Percentiles rank a stretch among this genome's conserved stretches.
phyloP scores from a whole-genome alignment of 2,797 vertebrate species.

The Epinephelus malabaricus region DNA sequence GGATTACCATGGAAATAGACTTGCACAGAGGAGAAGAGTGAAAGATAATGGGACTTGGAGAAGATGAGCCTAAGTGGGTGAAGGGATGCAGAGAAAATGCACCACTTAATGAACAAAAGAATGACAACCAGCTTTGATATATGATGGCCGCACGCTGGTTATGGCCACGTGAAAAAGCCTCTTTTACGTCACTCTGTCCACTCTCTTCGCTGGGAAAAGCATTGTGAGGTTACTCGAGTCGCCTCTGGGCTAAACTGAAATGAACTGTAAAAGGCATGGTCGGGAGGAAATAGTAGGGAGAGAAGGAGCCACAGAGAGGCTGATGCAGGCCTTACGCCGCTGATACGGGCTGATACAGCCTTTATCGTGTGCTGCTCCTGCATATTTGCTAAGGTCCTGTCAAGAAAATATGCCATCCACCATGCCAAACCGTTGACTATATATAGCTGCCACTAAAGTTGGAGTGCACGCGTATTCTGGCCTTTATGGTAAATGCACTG shows the following conservation, averaged over 20 bases:
- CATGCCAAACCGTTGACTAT: constrained; percentile 7
- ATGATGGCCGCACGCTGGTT: constrained; percentile 30
- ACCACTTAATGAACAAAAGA: constrained; percentile 43
- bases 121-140: constrained; percentile 27
- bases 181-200: constrained; percentile 16
- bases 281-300: constrained; percentile 44
- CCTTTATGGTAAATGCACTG: no score
- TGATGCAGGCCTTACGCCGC: constrained; percentile 42
- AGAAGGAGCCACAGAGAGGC: constrained; percentile 62
- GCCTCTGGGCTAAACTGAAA: constrained; percentile 62
- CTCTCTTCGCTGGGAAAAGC: constrained; percentile 35
- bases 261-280: constrained; percentile 53
- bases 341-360: constrained; percentile 52
- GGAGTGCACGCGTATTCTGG: no score
- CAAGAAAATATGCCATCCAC: constrained; percentile 35
- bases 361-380: constrained; percentile 34
- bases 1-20: constrained; percentile 41
- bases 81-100: constrained; percentile 53
- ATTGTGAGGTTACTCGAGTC: constrained; percentile 35
- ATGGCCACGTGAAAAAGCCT: constrained; percentile 32
- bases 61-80: constrained; percentile 58
- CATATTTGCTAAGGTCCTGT: constrained; percentile 29
- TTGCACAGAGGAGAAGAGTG: constrained; percentile 27
- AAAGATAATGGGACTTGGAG: constrained; percentile 51
- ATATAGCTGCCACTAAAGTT: background rate